Conservation (phyloP, 2,797 vertebrate genomes). For the Gallinago solitaria region DNA sequence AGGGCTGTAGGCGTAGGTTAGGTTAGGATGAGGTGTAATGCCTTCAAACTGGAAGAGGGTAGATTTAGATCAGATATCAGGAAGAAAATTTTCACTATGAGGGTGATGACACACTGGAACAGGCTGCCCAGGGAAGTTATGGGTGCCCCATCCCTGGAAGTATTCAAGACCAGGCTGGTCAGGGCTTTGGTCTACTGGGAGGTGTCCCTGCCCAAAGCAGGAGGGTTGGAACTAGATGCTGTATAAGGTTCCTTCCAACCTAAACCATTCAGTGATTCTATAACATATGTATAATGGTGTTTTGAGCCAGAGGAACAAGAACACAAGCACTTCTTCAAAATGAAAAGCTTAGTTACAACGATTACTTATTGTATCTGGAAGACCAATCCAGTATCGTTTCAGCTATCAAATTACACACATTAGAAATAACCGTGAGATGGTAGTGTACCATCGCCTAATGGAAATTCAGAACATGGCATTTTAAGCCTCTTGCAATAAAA, state of each 20-base stretch:
- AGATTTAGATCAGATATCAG: background rate
- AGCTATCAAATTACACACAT: rapidly evolving
- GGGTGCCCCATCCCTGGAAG: background rate
- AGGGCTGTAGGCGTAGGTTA: no score
- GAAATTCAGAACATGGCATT: background rate
- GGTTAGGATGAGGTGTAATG: background rate
- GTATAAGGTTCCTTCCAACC: background rate
- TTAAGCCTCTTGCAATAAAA: background rate
- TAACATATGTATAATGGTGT: rapidly evolving
- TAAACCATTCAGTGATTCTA: background rate
- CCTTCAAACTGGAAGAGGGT: background rate
- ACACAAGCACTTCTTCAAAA: background rate
- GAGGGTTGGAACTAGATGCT: background rate
- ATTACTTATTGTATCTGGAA: background rate
- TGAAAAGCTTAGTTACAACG: background rate
- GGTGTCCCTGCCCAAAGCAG: background rate
- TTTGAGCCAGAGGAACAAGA: background rate
- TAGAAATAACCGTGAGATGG: background rate
- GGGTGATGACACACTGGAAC: background rate
- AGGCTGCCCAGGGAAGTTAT: background rate
- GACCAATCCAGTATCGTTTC: background rate
- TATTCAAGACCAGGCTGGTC: background rate
- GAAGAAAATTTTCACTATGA: background rate
- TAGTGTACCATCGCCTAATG: background rate
- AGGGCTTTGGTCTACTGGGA: background rate